Evolutionary conservation across 2,888 invertebrate genomes (phyloP).

Genomic region (Epistrophella euchroma): DNA sequence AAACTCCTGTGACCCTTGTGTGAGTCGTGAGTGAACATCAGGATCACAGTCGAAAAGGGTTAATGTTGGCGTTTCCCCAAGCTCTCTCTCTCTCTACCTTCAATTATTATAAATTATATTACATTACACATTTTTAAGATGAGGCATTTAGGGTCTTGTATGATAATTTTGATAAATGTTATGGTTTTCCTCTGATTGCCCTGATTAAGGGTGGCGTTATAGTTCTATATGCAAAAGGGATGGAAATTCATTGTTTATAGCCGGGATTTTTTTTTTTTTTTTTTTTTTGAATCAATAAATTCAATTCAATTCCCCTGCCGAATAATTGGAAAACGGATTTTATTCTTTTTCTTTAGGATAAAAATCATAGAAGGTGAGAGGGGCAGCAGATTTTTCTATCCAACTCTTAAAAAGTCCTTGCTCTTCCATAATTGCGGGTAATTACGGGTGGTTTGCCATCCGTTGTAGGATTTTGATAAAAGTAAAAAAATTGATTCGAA

Average conservation of each 20-base stretch:
- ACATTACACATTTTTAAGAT: conserved; percentile 66
- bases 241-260: conserved; percentile 30
- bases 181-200: conserved; percentile 56
- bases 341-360: neutral
- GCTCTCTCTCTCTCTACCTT: conserved; percentile 38
- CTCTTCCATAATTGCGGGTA: conserved; percentile 64
- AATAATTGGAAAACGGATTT: conserved; percentile 25
- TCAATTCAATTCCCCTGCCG: conserved; percentile 27
- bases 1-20: conserved; percentile 47
- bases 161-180: conserved; percentile 74
- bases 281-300: conserved; percentile 51
- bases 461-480: conserved; percentile 31
- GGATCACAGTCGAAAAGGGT: conserved; percentile 56
- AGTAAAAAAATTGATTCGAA: conserved; percentile 47
- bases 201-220: conserved; percentile 42
- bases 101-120: conserved; percentile 74
- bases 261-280: neutral
- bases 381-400: conserved; percentile 12
- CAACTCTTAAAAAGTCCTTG: conserved; percentile 32
- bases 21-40: conserved; percentile 31
- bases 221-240: conserved; percentile 7
- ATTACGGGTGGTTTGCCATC: conserved; percentile 58
- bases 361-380: conserved; percentile 2
- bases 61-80: conserved; percentile 43
- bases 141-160: conserved; percentile 64